These are phyloP conservation scores for Drosophila sulfurigaster DNA, from an alignment of 1,140 invertebrate genomes.

Conservation along the genomic window DNA sequence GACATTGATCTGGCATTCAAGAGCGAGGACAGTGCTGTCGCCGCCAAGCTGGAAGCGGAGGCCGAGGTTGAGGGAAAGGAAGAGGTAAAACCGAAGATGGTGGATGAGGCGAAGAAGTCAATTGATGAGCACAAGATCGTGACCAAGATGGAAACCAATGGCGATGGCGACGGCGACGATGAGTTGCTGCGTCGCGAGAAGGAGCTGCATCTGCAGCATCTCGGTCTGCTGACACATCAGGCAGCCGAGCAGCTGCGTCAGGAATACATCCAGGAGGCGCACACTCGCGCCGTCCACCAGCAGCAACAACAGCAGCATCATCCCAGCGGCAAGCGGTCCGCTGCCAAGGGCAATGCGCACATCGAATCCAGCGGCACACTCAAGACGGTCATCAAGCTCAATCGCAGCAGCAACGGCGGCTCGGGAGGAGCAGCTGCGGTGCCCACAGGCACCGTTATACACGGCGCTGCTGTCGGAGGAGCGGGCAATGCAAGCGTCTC, in stretches of 20 bases:
- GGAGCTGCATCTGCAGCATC: constrained; percentile 88
- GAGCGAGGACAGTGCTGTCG: neutral
- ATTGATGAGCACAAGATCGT: neutral
- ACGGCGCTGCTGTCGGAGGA: constrained; percentile 31
- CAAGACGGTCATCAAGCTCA: constrained; percentile 92
- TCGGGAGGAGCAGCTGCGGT: constrained; percentile 47
- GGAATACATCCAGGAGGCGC: constrained; percentile 84
- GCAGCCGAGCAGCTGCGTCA: constrained; percentile 86
- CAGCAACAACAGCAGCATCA: constrained; percentile 64
- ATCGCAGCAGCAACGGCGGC: constrained; percentile 85
- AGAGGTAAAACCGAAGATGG: constrained; percentile 51
- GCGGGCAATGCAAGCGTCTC: constrained; percentile 56
- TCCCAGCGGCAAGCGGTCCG: constrained; percentile 71
- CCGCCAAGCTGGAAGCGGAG: constrained; percentile 1
- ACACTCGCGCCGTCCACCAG: constrained; percentile 55
- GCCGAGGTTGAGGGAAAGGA: constrained; percentile 16
- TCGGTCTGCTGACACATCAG: constrained; percentile 88
- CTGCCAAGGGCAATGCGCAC: constrained; percentile 74
- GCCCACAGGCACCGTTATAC: constrained; percentile 67
- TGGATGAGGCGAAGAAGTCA: constrained; percentile 35
- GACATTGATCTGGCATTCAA: constrained; percentile 31
- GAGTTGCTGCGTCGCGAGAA: constrained; percentile 83
- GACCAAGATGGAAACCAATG: constrained; percentile 19
- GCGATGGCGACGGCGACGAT: constrained; percentile 52
- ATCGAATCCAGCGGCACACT: constrained; percentile 89